Evolutionary conservation across 2,888 invertebrate species (phyloP).

Genomic region (Eupithecia subumbrata): DNA sequence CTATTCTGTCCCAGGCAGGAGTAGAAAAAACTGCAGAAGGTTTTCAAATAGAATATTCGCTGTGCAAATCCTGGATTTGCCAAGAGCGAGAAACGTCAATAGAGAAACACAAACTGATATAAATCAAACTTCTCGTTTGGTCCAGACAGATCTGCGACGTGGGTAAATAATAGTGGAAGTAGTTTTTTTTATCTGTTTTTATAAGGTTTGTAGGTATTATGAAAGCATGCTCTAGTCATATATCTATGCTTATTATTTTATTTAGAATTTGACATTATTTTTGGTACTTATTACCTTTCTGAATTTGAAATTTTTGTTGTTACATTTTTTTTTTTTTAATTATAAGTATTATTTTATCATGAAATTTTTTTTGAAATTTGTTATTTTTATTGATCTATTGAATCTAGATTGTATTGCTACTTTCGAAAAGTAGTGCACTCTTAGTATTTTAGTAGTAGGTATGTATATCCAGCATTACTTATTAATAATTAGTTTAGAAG

Average conservation of each 20-base stretch:
- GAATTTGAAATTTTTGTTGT: no score
- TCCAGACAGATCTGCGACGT: neutral
- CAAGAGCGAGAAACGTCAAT: neutral
- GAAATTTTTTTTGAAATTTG: no score
- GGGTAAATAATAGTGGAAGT: neutral
- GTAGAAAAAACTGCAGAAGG: neutral
- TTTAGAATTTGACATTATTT: no score
- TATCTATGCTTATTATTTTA: no score
- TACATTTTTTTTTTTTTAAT: no score
- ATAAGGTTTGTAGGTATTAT: neutral
- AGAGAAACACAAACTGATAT: neutral
- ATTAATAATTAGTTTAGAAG: no score
- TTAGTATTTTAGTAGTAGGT: neutral
- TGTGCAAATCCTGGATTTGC: neutral
- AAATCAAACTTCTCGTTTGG: neutral
- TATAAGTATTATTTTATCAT: no score
- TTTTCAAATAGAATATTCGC: neutral
- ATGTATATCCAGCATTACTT: no score
- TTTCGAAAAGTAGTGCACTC: neutral
- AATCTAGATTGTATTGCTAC: no score
- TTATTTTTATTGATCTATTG: no score
- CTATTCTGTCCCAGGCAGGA: neutral
- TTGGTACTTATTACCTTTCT: no score
- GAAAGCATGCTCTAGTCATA: no score
- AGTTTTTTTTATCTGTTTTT: neutral